Conservation (phyloP, 1,140 invertebrate genomes). For the Gerris buenoi region DNA sequence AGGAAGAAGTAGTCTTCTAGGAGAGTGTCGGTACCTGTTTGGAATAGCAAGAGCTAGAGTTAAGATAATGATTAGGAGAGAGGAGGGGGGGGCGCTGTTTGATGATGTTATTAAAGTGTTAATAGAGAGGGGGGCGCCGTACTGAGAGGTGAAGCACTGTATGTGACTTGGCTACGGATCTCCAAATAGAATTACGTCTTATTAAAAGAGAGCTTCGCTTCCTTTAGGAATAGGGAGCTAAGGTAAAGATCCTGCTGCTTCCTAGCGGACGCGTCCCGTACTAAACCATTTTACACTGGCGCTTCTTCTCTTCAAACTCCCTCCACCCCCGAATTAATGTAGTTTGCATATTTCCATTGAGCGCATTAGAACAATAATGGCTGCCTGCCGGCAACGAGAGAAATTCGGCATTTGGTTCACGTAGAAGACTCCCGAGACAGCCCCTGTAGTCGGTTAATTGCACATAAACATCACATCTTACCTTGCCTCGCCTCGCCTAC, state of each 20-base stretch:
- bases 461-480: constrained; percentile 4
- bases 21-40: background rate
- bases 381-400: background rate
- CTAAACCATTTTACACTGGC: constrained; percentile 4
- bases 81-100: background rate
- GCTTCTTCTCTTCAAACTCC: background rate
- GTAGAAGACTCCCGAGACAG: background rate
- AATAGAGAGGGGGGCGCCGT: background rate
- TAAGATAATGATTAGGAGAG: constrained; percentile 1
- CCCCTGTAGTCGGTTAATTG: background rate
- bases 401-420: constrained; percentile 1
- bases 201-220: constrained; percentile 1
- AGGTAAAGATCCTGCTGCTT: background rate
- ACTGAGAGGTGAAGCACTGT: background rate
- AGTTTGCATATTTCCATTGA: constrained; percentile 6
- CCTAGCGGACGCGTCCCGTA: background rate
- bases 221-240: background rate
- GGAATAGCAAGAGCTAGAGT: background rate
- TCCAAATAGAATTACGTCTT: constrained; percentile 5
- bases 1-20: background rate
- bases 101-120: constrained; percentile 6
- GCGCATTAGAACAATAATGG: background rate
- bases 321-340: background rate
- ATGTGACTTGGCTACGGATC: constrained; percentile 4
- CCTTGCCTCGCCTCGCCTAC: background rate